Percentiles rank a stretch among this genome's conserved stretches.
Conservation (phyloP, 2,113 vertebrate species). For the Arizona elegans region DNA sequence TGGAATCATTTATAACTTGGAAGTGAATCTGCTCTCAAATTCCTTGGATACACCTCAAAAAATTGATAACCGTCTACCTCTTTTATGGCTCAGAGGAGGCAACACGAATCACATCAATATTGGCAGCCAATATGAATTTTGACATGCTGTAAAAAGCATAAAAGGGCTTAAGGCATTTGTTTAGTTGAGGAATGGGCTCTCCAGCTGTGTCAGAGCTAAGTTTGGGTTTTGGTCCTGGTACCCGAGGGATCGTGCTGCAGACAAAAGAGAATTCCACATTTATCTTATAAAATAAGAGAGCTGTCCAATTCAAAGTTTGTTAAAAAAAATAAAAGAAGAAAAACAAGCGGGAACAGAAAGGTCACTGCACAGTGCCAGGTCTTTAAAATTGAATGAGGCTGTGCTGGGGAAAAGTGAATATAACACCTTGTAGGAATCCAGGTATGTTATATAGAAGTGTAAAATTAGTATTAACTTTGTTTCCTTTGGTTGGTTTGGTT, state of each 20-base stretch:
- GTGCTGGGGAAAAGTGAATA: conserved; percentile 34
- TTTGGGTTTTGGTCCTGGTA: conserved; percentile 72
- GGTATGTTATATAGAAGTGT: conserved; percentile 33
- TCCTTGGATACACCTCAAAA: conserved; percentile 79
- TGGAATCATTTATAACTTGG: conserved; percentile 93
- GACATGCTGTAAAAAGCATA: conserved; percentile 79
- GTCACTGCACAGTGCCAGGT: conserved; percentile 57
- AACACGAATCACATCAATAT: conserved; percentile 78
- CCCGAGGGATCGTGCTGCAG: conserved; percentile 72
- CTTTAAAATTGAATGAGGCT: conserved; percentile 57
- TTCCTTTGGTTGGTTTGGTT: not conserved
- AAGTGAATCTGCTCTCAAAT: conserved; percentile 75
- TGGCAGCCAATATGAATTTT: conserved; percentile 82
- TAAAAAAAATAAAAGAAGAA: not conserved
- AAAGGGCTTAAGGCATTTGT: conserved; percentile 79
- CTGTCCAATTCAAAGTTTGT: conserved; percentile 41
- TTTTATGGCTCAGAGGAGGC: conserved; percentile 76
- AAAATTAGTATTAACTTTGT: conserved; percentile 12
- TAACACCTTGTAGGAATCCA: conserved; percentile 46
- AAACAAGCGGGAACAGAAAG: conserved; percentile 35
- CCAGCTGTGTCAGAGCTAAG: conserved; percentile 76
- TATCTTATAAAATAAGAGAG: conserved; percentile 72
- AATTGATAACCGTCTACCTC: conserved; percentile 89
- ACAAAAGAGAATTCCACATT: conserved; percentile 82
- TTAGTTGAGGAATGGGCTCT: conserved; percentile 79